Evolutionary conservation across 2,888 invertebrate species (phyloP).

Genomic region (Asteroscopus sphinx): DNA sequence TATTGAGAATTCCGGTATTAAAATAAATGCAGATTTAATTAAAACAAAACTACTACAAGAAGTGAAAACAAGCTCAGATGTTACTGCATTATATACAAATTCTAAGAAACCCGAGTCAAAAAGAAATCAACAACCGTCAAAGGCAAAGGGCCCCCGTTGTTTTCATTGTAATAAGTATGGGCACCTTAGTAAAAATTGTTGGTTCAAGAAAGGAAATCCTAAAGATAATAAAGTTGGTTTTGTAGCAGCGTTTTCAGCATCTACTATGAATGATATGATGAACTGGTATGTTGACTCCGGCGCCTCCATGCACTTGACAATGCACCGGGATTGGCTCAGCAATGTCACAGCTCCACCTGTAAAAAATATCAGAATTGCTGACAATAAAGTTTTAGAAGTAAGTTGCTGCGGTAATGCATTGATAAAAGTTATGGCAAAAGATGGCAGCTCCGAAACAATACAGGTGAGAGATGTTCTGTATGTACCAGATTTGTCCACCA

Average conservation of each 20-base stretch:
- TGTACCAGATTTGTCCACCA: background rate
- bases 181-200: slow-evolving; percentile 31
- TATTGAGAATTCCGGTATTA: slow-evolving; percentile 37
- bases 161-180: slow-evolving; percentile 49
- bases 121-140: slow-evolving; percentile 7
- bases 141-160: slow-evolving; percentile 42
- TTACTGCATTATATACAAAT: slow-evolving; percentile 24
- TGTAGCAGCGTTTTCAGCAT: slow-evolving; percentile 10
- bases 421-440: too few relatives aligned
- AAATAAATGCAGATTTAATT: slow-evolving; percentile 36
- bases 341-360: too few relatives aligned
- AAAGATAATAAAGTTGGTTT: slow-evolving; percentile 5
- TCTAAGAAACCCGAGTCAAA: slow-evolving; percentile 4
- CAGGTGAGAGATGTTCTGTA: slow-evolving; percentile 43
- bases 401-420: too few relatives aligned
- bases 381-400: too few relatives aligned
- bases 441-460: slow-evolving; percentile 22
- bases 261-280: slow-evolving; percentile 19
- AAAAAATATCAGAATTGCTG: too few relatives aligned
- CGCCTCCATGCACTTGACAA: background rate
- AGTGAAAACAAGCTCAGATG: slow-evolving; percentile 7
- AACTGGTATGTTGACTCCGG: background rate
- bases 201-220: slow-evolving; percentile 10
- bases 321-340: background rate
- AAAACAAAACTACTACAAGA: slow-evolving; percentile 45